Evolutionary conservation across 23 tunicate species (phyloP).

Genomic region (Phallusia fumigata): DNA sequence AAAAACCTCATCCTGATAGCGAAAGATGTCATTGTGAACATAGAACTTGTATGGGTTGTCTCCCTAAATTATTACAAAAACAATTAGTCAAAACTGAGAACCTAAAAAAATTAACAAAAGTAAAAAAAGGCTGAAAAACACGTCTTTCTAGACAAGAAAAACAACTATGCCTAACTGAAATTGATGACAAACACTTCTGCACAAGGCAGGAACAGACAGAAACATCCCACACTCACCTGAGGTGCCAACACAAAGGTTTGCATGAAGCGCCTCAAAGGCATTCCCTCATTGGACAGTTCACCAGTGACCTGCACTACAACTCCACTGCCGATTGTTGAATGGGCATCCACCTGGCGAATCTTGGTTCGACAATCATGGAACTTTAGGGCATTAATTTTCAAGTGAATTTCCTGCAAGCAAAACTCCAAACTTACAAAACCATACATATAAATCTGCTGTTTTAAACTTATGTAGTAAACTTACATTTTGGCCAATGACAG

Average conservation of each 20-base stretch:
- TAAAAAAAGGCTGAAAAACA: no score
- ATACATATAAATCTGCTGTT: no score
- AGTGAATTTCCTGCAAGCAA: slow-evolving; percentile 61
- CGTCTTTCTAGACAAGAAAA: no score
- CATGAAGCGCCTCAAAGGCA: slow-evolving; percentile 91
- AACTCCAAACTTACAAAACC: not conserved
- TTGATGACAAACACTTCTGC: no score
- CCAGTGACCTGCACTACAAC: slow-evolving; percentile 98
- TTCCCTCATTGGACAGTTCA: slow-evolving; percentile 78
- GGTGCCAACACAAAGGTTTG: slow-evolving; percentile 99
- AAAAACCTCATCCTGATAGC: slow-evolving; percentile 95
- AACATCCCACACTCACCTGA: slow-evolving; percentile 50
- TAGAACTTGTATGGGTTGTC: slow-evolving; percentile 90
- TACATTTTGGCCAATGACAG: slow-evolving; percentile 83
- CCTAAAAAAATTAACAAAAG: no score
- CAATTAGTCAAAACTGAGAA: no score
- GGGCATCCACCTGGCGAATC: slow-evolving; percentile 96
- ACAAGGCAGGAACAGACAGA: no score
- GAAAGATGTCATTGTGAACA: slow-evolving; percentile 95
- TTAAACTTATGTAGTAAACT: no score
- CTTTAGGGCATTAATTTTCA: slow-evolving; percentile 58
- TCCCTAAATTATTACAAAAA: slow-evolving; percentile 36
- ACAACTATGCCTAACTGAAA: no score
- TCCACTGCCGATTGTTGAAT: slow-evolving; percentile 73
- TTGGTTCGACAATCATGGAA: slow-evolving; percentile 88